Evolutionary conservation across 2,888 invertebrate species (phyloP).

Genomic region (Barypeithes pellucidus): DNA sequence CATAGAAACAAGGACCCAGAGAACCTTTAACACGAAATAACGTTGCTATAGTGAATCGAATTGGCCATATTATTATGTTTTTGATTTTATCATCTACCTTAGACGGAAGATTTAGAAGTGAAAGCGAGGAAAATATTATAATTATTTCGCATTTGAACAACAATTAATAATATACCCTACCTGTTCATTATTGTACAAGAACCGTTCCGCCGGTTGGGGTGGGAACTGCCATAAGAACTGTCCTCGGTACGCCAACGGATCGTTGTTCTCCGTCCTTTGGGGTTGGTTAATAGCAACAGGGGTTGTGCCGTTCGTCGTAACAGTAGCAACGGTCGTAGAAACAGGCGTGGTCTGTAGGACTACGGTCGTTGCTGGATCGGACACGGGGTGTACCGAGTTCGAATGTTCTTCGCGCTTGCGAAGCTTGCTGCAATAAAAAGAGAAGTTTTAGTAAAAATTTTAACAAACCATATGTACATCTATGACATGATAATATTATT

Average conservation of each 20-base stretch:
- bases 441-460: not conserved
- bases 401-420: conserved; percentile 88
- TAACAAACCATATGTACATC: no score
- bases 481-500: no score
- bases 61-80: no score
- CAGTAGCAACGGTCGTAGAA: conserved; percentile 70
- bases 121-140: no score
- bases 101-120: no score
- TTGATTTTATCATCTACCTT: no score
- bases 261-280: conserved; percentile 68
- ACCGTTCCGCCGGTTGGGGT: conserved; percentile 79
- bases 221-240: conserved; percentile 89
- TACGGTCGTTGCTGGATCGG: conserved; percentile 69
- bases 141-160: no score
- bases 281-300: conserved; percentile 56
- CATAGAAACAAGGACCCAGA: no score
- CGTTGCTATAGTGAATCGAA: no score
- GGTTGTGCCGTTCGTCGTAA: conserved; percentile 61
- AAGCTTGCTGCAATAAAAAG: conserved; percentile 79
- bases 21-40: no score
- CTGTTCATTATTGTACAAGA: conserved; percentile 86
- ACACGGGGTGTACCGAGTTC: conserved; percentile 77
- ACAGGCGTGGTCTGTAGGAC: conserved; percentile 75
- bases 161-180: conserved; percentile 76
- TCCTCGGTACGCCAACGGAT: conserved; percentile 78